These are phyloP conservation scores for Zonitis immaculata DNA, from an alignment of 2,888 invertebrate species.

Conservation along the genomic window DNA sequence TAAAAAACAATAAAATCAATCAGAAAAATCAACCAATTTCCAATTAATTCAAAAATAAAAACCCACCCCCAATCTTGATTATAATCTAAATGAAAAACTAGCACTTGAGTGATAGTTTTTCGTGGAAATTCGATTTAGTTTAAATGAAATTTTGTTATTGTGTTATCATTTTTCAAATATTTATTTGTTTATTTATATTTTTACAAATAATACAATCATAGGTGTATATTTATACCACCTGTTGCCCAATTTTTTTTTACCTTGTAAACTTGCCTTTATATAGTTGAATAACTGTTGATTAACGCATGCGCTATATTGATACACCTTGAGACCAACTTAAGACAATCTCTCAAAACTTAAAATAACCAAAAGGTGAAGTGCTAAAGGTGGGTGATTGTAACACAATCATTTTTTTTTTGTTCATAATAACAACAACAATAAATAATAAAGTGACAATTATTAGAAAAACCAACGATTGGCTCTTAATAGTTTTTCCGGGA, in stretches of 20 bases:
- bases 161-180: slow-evolving; percentile 9
- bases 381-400: not conserved
- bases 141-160: not conserved
- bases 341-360: slow-evolving; percentile 32
- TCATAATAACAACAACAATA: slow-evolving; percentile 13
- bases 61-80: no score
- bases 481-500: no score
- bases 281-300: slow-evolving; percentile 43
- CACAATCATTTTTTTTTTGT: no score
- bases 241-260: slow-evolving; percentile 34
- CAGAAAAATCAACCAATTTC: not conserved
- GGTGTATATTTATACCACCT: slow-evolving; percentile 32
- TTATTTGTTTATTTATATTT: not conserved
- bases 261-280: slow-evolving; percentile 42
- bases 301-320: slow-evolving; percentile 35
- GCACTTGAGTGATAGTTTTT: no score
- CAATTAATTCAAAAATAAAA: no score
- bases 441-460: not conserved
- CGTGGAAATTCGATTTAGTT: no score
- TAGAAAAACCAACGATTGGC: no score
- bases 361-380: slow-evolving; percentile 6
- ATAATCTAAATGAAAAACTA: no score
- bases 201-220: slow-evolving; percentile 6
- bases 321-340: slow-evolving; percentile 41
- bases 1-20: not conserved